Evolutionary conservation across 2,888 invertebrate species (phyloP), one percentile per base, ranked within the genome.

Genomic region (Dyspetes luteomarginatus): DNA sequence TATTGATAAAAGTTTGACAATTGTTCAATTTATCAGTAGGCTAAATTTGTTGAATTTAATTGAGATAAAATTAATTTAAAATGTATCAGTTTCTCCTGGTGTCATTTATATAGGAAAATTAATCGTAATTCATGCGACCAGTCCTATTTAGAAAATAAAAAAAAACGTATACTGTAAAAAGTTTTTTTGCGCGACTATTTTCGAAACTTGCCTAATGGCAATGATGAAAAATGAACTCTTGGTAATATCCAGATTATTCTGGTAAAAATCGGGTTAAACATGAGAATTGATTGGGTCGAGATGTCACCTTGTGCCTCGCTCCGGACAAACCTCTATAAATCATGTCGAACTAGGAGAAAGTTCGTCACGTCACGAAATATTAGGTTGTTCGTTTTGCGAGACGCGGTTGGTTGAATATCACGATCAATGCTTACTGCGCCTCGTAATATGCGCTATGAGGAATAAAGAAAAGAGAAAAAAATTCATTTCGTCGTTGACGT

Each of bases 251-350:
- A 30, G 9, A n/a, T 9, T 58, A 45, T 48, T 26, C n/a, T n/a
- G n/a, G 36, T 28, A 26, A 69, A 17, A 19, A 48, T 17, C 48
- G 15, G 24, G 60, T 72, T 41, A 62, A 62, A 72, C 4, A 26
- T 30, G 43, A 24, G 45, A n/a, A 48, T 15, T 15, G 60, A 74
- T 43, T n/a, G 77, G 83, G 79, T 83, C 72, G 82, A 62, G 60
- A 85, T 85, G 87, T 87, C 85, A 86, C 81, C 75, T 82, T 58
- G 85, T 87, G 73, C 86, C 86, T 83, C 80, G 82, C 84, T 84
- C 79, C 74, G 82, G 71, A 72, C 15, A 36, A 80, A 67, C 72
- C 67, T 67, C 67, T 67, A 81, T 81, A 77, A 76, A 76, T 81
- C 81, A 83, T 84, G 62, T 68, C 68, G 78, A 50, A 72, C 60